Evolutionary conservation across 1,140 invertebrate genomes (phyloP).

Genomic region (Hesperophylax magnus): DNA sequence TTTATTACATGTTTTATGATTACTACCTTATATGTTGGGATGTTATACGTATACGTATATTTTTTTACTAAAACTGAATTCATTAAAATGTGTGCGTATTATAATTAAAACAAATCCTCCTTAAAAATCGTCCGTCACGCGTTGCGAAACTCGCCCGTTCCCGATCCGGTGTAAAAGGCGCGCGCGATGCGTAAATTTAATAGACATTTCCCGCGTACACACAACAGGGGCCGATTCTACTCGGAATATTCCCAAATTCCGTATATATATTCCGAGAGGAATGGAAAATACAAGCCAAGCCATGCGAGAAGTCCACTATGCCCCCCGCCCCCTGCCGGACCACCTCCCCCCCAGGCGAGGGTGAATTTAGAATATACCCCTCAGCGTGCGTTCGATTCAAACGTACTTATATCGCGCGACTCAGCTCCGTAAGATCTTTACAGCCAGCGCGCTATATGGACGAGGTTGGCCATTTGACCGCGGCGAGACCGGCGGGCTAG

Average conservation of each 20-base stretch:
- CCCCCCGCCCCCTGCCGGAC: slow-evolving; percentile 18
- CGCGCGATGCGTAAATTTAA: slow-evolving; percentile 28
- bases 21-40: too few relatives aligned
- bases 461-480: slow-evolving; percentile 44
- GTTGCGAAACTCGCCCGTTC: background rate
- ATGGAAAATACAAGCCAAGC: slow-evolving; percentile 57
- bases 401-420: slow-evolving; percentile 48
- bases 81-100: slow-evolving; percentile 9
- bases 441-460: slow-evolving; percentile 24
- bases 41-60: too few relatives aligned
- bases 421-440: slow-evolving; percentile 48
- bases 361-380: slow-evolving; percentile 43
- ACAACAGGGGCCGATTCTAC: slow-evolving; percentile 8
- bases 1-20: too few relatives aligned
- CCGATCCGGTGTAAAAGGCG: slow-evolving; percentile 18
- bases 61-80: background rate
- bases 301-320: slow-evolving; percentile 58
- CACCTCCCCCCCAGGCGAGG: background rate
- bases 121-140: background rate
- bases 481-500: slow-evolving; percentile 8
- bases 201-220: slow-evolving; percentile 18
- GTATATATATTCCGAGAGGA: slow-evolving; percentile 45
- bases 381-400: slow-evolving; percentile 57
- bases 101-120: slow-evolving; percentile 15
- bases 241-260: slow-evolving; percentile 15